phyloP scores from a whole-genome alignment of 1,140 invertebrate species.

The Lordiphosa mommai region DNA sequence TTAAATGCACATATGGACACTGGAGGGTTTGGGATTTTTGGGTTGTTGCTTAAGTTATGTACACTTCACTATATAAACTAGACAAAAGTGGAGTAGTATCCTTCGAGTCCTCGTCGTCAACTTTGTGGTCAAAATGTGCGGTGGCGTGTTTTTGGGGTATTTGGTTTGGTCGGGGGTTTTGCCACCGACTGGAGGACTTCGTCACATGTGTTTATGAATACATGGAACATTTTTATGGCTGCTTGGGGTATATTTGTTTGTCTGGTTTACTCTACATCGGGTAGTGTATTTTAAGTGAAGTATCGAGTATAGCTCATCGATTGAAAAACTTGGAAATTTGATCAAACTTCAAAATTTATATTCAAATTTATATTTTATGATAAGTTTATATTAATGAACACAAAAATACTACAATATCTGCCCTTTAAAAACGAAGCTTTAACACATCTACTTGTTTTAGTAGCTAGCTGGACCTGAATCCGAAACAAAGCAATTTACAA shows the following conservation, averaged over 20 bases:
- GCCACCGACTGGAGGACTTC: constrained; percentile 15
- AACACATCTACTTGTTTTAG: no score
- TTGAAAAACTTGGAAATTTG: no score
- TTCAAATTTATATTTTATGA: no score
- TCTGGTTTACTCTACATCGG: constrained; percentile 17
- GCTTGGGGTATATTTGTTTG: constrained; percentile 38
- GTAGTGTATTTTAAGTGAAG: constrained; percentile 19
- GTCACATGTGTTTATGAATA: constrained; percentile 72
- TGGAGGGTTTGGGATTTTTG: constrained; percentile 26
- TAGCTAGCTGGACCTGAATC: no score
- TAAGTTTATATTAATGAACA: no score
- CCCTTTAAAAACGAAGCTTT: no score
- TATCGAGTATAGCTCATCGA: constrained; percentile 6
- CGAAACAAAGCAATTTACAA: no score
- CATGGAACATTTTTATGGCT: constrained; percentile 70
- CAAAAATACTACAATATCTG: no score
- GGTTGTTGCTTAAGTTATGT: constrained; percentile 46
- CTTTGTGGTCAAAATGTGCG: constrained; percentile 39
- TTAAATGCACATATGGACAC: constrained; percentile 71
- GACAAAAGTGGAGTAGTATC: constrained; percentile 13
- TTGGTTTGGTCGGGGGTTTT: constrained; percentile 32
- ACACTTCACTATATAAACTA: constrained; percentile 53
- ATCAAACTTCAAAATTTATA: no score
- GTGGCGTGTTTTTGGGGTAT: constrained; percentile 49
- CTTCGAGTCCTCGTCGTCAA: constrained; percentile 29